Evolutionary conservation across 92 coral and sea anemone species (phyloP).

Genomic region (Pocillopora meandrina): DNA sequence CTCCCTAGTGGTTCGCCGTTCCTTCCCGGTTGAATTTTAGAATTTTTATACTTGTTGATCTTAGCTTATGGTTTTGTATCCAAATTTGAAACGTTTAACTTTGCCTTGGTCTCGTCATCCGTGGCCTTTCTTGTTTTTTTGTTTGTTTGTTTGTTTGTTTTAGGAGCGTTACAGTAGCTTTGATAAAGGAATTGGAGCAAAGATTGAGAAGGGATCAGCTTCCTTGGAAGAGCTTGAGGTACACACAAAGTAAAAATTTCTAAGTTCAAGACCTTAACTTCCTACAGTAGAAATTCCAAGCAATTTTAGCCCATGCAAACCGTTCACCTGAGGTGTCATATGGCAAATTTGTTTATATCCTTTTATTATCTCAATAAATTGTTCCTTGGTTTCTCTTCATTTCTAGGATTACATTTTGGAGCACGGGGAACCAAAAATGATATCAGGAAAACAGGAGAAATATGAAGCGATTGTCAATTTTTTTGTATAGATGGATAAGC

Average conservation of each 20-base stretch:
- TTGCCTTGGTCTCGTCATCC: neutral
- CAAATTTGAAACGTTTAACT: neutral
- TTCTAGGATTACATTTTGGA: slow-evolving; percentile 68
- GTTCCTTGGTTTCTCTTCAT: neutral
- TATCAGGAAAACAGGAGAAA: slow-evolving; percentile 87
- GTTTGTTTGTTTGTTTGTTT: neutral
- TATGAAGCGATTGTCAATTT: slow-evolving; percentile 78
- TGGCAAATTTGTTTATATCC: neutral
- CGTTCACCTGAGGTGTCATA: too few relatives aligned
- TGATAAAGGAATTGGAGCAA: slow-evolving; percentile 81
- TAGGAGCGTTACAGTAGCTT: slow-evolving; percentile 81
- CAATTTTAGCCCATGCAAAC: neutral
- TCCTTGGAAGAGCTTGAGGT: slow-evolving; percentile 89
- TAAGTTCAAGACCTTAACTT: neutral
- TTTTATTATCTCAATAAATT: too few relatives aligned
- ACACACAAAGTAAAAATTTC: neutral
- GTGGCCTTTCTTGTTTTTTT: neutral
- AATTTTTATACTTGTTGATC: neutral
- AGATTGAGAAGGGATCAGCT: slow-evolving; percentile 78
- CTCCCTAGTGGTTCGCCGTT: too few relatives aligned
- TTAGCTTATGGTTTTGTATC: neutral
- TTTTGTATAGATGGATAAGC: slow-evolving; percentile 48
- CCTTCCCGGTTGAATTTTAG: too few relatives aligned
- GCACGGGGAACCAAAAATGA: slow-evolving; percentile 78
- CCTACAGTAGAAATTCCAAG: neutral